These are phyloP conservation scores for Lethocerus indicus DNA, from an alignment of 1,140 invertebrate species.

Conservation along the genomic window DNA sequence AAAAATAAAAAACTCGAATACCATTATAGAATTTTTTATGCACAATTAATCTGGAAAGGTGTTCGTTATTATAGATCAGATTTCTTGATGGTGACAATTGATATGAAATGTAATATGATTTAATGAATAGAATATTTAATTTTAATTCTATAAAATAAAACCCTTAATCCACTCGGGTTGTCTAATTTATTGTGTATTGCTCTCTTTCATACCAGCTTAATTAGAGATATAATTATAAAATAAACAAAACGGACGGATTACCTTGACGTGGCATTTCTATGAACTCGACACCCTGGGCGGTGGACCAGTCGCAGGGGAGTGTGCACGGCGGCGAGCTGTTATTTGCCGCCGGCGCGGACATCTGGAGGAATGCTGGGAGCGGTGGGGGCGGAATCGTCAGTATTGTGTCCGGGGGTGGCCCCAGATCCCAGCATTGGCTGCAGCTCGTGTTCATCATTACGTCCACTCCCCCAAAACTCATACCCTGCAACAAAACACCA, in stretches of 20 bases:
- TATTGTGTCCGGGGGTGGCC: slow-evolving; percentile 13
- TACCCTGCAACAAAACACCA: no score
- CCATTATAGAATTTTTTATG: not conserved
- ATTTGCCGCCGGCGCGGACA: not conserved
- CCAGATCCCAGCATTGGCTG: slow-evolving; percentile 17
- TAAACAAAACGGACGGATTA: slow-evolving; percentile 1
- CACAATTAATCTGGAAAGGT: no score
- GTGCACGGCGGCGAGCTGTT: slow-evolving; percentile 4
- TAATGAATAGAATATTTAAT: no score
- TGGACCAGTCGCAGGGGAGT: slow-evolving; percentile 8
- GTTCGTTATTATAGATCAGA: no score
- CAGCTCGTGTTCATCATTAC: slow-evolving; percentile 27
- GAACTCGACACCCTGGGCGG: slow-evolving; percentile 11
- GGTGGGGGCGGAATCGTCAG: slow-evolving; percentile 12
- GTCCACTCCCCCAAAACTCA: no score
- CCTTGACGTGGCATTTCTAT: slow-evolving; percentile 8
- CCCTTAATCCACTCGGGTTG: no score
- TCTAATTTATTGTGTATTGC: no score
- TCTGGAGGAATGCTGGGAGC: slow-evolving; percentile 10
- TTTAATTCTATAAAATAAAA: no score
- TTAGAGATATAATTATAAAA: no score
- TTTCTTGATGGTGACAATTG: no score
- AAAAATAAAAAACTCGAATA: not conserved
- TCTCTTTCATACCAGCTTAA: no score
- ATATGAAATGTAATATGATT: no score